phyloP scores from a whole-genome alignment of 2,113 vertebrate genomes.

The Lophura nycthemera region DNA sequence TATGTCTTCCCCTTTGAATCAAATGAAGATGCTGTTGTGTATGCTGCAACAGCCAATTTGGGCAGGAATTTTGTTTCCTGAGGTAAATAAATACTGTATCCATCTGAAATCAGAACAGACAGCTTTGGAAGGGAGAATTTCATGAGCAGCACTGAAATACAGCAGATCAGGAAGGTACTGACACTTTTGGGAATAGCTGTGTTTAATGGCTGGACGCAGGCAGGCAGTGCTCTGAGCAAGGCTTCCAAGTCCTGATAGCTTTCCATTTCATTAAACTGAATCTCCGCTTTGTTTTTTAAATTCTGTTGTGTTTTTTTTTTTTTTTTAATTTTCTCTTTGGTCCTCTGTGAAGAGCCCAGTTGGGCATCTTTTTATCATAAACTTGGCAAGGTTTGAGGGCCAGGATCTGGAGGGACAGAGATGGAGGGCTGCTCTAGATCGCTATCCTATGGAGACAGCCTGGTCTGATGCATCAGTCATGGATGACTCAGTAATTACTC shows the following conservation, averaged over 20 bases:
- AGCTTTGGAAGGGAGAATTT: not conserved
- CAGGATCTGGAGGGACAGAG: not conserved
- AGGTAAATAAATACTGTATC: not conserved
- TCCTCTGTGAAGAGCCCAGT: not conserved
- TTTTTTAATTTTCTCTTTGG: not conserved
- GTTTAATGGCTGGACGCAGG: not conserved
- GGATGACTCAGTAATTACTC: conserved; percentile 20
- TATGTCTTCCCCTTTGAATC: not conserved
- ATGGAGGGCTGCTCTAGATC: not conserved
- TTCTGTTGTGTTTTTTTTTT: not conserved
- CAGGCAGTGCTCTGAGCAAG: not conserved
- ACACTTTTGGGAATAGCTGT: not conserved
- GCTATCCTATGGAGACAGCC: conserved; percentile 26
- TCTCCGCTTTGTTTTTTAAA: not conserved
- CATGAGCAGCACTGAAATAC: not conserved
- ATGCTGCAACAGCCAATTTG: not conserved
- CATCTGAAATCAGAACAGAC: not conserved
- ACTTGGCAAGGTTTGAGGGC: not conserved
- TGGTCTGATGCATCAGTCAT: not conserved
- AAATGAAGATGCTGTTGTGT: not conserved
- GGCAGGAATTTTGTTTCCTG: conserved; percentile 11
- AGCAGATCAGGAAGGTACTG: not conserved
- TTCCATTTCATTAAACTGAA: not conserved
- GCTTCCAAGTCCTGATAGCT: accelerated
- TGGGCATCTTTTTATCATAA: not conserved